Conservation (phyloP, 2,888 invertebrate genomes). For the Sipha maydis region DNA sequence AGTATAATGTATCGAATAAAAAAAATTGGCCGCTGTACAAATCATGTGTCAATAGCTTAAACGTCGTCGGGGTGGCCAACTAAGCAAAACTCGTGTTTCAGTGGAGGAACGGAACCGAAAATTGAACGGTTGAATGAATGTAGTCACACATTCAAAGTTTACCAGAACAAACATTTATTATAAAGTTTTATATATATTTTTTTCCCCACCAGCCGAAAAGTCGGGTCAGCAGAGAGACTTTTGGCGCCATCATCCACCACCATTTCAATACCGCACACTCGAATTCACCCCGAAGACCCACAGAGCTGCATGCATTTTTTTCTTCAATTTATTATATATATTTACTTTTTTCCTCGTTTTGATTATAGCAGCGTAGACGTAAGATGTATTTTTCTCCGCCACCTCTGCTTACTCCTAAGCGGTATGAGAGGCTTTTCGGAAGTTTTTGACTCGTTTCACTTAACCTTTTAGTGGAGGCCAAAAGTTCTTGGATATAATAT, state of each 20-base stretch:
- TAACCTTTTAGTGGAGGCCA: slow-evolving; percentile 48
- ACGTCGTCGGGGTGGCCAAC: background rate
- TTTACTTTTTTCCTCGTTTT: slow-evolving; percentile 1
- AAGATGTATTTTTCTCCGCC: slow-evolving; percentile 17
- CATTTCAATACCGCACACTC: slow-evolving; percentile 30
- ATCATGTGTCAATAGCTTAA: slow-evolving; percentile 43
- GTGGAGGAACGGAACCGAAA: slow-evolving; percentile 28
- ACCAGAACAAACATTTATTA: slow-evolving; percentile 61
- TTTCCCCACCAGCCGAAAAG: slow-evolving; percentile 44
- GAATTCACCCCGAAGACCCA: slow-evolving; percentile 52
- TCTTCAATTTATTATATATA: background rate
- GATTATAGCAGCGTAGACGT: slow-evolving; percentile 12
- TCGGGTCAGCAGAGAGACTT: slow-evolving; percentile 58
- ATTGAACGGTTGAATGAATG: slow-evolving; percentile 51
- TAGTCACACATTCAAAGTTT: slow-evolving; percentile 60
- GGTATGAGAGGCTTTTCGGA: slow-evolving; percentile 25
- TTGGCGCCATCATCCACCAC: slow-evolving; percentile 53
- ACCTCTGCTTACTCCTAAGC: too few species aligned
- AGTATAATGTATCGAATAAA: background rate
- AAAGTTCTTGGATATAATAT: slow-evolving; percentile 29
- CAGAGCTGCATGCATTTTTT: slow-evolving; percentile 29
- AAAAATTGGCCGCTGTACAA: slow-evolving; percentile 36
- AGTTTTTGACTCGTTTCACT: slow-evolving; percentile 57
- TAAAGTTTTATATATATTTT: slow-evolving; percentile 51
- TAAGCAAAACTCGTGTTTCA: slow-evolving; percentile 9